These are phyloP conservation scores for Origma solitaria DNA, from an alignment of 2,113 vertebrate genomes.

Conservation along the genomic window DNA sequence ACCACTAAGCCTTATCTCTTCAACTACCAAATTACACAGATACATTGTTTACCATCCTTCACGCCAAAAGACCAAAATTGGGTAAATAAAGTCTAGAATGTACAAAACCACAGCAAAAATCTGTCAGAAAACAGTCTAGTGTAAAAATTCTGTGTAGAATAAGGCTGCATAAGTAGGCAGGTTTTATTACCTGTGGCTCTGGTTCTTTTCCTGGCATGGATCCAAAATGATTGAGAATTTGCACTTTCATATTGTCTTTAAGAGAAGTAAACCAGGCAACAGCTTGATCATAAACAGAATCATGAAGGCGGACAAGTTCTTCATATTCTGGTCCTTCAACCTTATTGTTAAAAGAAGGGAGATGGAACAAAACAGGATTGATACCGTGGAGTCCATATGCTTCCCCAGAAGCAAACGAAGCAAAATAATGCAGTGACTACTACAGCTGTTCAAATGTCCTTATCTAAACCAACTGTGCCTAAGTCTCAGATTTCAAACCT, in stretches of 20 bases:
- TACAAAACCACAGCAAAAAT: neutral
- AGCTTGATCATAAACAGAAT: slow-evolving; percentile 88
- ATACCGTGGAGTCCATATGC: neutral
- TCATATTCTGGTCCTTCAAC: slow-evolving; percentile 82
- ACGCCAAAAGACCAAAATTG: neutral
- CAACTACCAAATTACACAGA: neutral
- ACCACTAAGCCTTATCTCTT: neutral
- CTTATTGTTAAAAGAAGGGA: slow-evolving; percentile 58
- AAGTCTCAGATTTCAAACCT: slow-evolving; percentile 22
- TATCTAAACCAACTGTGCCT: neutral
- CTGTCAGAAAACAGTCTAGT: neutral
- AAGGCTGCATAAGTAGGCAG: neutral
- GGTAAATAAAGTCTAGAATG: neutral
- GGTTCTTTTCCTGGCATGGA: slow-evolving; percentile 84
- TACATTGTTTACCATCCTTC: neutral
- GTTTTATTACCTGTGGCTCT: slow-evolving; percentile 82
- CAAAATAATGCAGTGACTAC: slow-evolving; percentile 20
- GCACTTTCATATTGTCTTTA: slow-evolving; percentile 88
- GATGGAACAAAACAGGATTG: slow-evolving; percentile 10
- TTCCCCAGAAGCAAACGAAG: slow-evolving; percentile 21
- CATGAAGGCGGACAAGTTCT: slow-evolving; percentile 83
- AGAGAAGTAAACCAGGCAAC: slow-evolving; percentile 89
- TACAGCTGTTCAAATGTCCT: neutral
- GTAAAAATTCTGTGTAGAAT: neutral
- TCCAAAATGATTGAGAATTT: slow-evolving; percentile 91